phyloP scores from a whole-genome alignment of 2,113 vertebrate genomes.

The Onychorhynchus coronatus region DNA sequence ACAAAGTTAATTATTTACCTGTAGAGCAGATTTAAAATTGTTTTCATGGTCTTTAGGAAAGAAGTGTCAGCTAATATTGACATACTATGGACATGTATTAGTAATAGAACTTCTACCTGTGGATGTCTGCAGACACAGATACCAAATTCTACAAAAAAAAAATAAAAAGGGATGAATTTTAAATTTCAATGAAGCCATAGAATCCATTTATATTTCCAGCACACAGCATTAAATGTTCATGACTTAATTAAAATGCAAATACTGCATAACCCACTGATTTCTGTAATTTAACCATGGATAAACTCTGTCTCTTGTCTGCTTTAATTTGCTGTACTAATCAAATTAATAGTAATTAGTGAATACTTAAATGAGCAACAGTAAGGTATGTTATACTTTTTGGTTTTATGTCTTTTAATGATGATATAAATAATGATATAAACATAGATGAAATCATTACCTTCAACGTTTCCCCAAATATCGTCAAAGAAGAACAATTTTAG shows the following conservation, averaged over 20 bases:
- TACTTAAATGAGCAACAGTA: background rate
- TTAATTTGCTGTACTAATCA: constrained; percentile 27
- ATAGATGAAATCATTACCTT: background rate
- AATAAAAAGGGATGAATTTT: background rate
- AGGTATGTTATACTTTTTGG: background rate
- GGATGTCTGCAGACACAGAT: background rate
- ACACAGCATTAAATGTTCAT: background rate
- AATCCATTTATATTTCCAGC: background rate
- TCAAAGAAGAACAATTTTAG: background rate
- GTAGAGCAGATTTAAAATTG: background rate
- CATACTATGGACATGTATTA: background rate
- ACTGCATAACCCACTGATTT: constrained; percentile 8
- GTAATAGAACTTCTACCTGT: background rate
- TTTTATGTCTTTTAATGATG: background rate
- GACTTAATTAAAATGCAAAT: constrained; percentile 52
- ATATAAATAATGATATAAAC: background rate
- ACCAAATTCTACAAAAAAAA: background rate
- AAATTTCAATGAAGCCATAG: background rate
- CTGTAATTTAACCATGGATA: constrained; percentile 13
- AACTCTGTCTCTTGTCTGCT: constrained; percentile 13
- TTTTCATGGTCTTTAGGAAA: background rate
- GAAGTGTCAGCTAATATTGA: background rate
- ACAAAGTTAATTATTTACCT: background rate
- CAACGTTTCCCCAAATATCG: background rate
- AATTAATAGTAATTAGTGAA: constrained; percentile 40